These are phyloP conservation scores for Limulus polyphemus DNA, from an alignment of 2,888 invertebrate species.

Conservation along the genomic window DNA sequence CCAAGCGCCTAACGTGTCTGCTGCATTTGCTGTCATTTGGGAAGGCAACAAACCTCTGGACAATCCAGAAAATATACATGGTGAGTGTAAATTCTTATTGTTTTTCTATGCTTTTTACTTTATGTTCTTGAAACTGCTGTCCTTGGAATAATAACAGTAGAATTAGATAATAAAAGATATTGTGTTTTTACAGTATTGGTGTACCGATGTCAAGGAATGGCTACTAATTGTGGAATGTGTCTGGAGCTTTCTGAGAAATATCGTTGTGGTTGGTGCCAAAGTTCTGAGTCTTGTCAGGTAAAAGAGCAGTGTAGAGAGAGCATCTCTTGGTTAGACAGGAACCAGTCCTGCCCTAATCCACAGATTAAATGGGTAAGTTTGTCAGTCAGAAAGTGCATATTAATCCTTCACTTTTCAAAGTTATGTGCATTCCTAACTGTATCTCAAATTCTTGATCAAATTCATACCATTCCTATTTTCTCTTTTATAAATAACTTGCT, in stretches of 20 bases:
- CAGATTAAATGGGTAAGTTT: constrained; percentile 47
- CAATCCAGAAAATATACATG: constrained; percentile 90
- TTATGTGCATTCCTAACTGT: too few relatives aligned
- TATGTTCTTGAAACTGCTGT: background rate
- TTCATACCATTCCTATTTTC: too few relatives aligned
- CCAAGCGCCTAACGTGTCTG: constrained; percentile 80
- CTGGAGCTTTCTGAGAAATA: constrained; percentile 79
- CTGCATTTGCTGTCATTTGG: constrained; percentile 91
- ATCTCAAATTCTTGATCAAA: too few relatives aligned
- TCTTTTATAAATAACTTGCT: too few relatives aligned
- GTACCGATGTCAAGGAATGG: constrained; percentile 78
- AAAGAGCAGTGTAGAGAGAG: constrained; percentile 66
- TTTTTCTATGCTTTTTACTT: too few relatives aligned
- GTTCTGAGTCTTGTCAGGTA: constrained; percentile 65
- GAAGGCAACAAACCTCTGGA: constrained; percentile 88
- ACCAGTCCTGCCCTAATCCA: constrained; percentile 89
- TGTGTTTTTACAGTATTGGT: constrained; percentile 35
- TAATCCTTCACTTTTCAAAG: too few relatives aligned
- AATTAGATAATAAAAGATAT: background rate
- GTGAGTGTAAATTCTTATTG: constrained; percentile 35
- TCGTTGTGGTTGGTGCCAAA: constrained; percentile 93
- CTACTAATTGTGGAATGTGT: constrained; percentile 94
- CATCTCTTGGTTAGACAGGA: constrained; percentile 64
- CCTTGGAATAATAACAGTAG: background rate
- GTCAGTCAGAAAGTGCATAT: too few relatives aligned